A percentile compares a stretch with the other conserved stretches of the same genome.
These are phyloP conservation scores for Eidolon dupreanum DNA, from an alignment of 2,797 vertebrate species.

Conservation along the genomic window DNA sequence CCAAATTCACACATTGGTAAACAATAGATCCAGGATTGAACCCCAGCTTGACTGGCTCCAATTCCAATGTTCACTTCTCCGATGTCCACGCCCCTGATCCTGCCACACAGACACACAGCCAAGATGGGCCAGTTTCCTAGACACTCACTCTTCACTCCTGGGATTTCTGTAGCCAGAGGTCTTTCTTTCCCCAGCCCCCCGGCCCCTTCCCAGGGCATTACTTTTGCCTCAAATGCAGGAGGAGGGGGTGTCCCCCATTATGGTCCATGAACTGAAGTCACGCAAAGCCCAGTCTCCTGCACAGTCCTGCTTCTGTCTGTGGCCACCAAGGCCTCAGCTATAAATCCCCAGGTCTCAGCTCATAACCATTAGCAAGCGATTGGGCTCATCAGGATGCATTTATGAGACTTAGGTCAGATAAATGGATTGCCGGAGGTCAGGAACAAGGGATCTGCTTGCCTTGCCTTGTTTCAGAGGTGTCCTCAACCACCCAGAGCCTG, in stretches of 20 bases:
- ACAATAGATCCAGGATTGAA: neutral
- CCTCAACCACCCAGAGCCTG: neutral
- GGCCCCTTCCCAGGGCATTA: neutral
- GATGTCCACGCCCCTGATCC: neutral
- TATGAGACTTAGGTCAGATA: slow-evolving; percentile 80
- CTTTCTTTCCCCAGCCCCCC: neutral
- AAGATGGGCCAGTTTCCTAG: neutral
- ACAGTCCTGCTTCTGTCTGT: neutral
- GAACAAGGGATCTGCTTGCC: slow-evolving; percentile 63
- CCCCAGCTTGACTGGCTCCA: neutral
- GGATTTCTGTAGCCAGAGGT: neutral
- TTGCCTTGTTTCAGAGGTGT: slow-evolving; percentile 39
- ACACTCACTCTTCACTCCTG: neutral
- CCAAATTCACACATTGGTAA: neutral
- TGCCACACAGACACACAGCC: neutral
- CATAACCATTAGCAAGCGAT: slow-evolving; percentile 80
- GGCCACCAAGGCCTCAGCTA: slow-evolving; percentile 61
- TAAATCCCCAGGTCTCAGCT: slow-evolving; percentile 81
- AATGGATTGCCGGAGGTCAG: slow-evolving; percentile 80
- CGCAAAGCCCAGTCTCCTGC: neutral
- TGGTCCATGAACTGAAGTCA: neutral
- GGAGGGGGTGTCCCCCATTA: accelerated
- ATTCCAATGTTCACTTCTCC: neutral
- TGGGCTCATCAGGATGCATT: slow-evolving; percentile 76
- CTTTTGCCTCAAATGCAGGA: neutral